Evolutionary conservation across 2,113 vertebrate genomes (phyloP).

Genomic region (Crotalus horridus): DNA sequence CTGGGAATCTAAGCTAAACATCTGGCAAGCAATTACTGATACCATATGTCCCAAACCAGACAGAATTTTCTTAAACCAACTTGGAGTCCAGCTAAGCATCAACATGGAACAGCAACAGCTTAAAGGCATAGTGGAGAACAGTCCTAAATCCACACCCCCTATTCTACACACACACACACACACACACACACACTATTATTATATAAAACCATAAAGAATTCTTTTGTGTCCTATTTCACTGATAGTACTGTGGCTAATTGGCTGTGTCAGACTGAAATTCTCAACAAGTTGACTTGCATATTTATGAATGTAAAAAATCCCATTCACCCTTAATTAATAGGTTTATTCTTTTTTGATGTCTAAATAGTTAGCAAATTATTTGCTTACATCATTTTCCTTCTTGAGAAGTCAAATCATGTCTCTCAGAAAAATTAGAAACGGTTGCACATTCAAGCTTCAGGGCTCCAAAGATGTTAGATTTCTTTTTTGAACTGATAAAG

Average conservation of each 20-base stretch:
- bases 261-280: conserved; percentile 23
- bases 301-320: conserved; percentile 53
- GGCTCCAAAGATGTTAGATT: neutral
- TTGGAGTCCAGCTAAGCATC: neutral
- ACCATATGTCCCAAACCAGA: neutral
- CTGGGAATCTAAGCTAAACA: neutral
- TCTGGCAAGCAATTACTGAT: neutral
- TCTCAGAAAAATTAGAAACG: conserved; percentile 5
- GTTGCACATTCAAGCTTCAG: neutral
- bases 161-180: neutral
- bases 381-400: conserved; percentile 30
- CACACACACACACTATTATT: neutral
- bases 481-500: conserved; percentile 13
- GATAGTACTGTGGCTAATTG: conserved; percentile 50
- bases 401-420: conserved; percentile 39
- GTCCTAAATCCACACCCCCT: neutral
- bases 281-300: conserved; percentile 51
- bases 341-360: conserved; percentile 57
- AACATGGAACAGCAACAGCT: neutral
- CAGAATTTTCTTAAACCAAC: neutral
- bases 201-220: conserved; percentile 46
- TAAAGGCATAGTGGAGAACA: neutral
- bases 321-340: conserved; percentile 59
- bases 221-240: conserved; percentile 25
- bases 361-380: conserved; percentile 41